These are phyloP conservation scores for Lasioglossum pauxillum DNA, from an alignment of 2,888 invertebrate species.

Conservation along the genomic window DNA sequence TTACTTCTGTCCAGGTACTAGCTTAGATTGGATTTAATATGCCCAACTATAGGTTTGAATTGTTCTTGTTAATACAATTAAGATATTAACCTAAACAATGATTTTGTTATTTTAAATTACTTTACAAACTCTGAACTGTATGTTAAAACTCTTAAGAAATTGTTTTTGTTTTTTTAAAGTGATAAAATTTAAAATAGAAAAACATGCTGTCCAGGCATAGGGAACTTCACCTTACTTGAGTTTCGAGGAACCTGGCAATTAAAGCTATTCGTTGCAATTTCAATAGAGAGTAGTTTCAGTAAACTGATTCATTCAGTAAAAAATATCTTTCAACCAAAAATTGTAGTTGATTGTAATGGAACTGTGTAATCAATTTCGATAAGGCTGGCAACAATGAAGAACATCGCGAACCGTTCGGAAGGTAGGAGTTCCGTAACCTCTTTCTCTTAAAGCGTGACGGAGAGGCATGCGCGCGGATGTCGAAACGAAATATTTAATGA, in stretches of 20 bases:
- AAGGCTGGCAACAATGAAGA: not conserved
- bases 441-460: conserved; percentile 52
- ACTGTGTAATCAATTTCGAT: not conserved
- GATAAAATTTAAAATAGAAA: no score
- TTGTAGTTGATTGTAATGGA: not conserved
- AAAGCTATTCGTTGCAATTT: not conserved
- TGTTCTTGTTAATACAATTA: no score
- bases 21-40: no score
- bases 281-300: not conserved
- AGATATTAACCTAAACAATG: no score
- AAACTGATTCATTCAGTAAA: not conserved
- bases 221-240: no score
- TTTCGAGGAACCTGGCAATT: not conserved
- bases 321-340: not conserved
- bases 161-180: no score
- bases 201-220: no score
- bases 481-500: conserved; percentile 56
- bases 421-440: conserved; percentile 35
- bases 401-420: conserved; percentile 11
- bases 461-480: conserved; percentile 40
- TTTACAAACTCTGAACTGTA: no score
- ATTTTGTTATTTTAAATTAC: no score
- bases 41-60: no score
- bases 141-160: no score
- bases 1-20: no score